A percentile compares a stretch with the other conserved stretches of the same genome.
phyloP scores from a whole-genome alignment of 2,888 invertebrate genomes.

The Megaustenia siamemsis region DNA sequence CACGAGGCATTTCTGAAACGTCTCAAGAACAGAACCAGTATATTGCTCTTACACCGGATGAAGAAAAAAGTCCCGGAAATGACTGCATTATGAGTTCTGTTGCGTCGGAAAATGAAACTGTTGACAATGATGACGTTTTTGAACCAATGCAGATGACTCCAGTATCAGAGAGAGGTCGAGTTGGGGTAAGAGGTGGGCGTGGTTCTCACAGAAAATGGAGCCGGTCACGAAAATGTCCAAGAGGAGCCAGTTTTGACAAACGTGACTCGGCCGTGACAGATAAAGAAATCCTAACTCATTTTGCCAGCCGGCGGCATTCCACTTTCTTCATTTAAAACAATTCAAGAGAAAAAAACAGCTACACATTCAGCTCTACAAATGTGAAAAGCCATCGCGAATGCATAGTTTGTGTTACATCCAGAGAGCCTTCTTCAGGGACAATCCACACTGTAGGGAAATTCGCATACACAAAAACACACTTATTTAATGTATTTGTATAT shows the following conservation, averaged over 20 bases:
- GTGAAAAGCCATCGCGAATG: too few species aligned
- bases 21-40: constrained; percentile 47
- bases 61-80: constrained; percentile 39
- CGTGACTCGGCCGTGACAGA: constrained; percentile 66
- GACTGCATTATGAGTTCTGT: constrained; percentile 20
- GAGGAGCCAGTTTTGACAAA: constrained; percentile 47
- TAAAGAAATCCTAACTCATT: constrained; percentile 68
- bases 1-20: constrained; percentile 45
- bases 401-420: not conserved
- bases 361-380: too few species aligned
- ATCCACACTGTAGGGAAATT: not conserved
- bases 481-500: too few species aligned
- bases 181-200: constrained; percentile 53
- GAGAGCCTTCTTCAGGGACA: not conserved
- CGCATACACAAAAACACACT: not conserved
- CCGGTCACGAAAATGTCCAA: constrained; percentile 51
- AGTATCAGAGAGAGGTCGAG: constrained; percentile 52
- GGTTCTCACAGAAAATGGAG: constrained; percentile 54
- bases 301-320: constrained; percentile 72
- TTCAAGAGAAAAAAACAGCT: too few species aligned
- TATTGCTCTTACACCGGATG: constrained; percentile 42
- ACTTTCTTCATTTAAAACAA: constrained; percentile 64
- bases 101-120: constrained; percentile 49
- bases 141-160: constrained; percentile 23
- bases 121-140: constrained; percentile 46